Conservation (phyloP, 2,888 invertebrate genomes). For the Ethmia dodecea region DNA sequence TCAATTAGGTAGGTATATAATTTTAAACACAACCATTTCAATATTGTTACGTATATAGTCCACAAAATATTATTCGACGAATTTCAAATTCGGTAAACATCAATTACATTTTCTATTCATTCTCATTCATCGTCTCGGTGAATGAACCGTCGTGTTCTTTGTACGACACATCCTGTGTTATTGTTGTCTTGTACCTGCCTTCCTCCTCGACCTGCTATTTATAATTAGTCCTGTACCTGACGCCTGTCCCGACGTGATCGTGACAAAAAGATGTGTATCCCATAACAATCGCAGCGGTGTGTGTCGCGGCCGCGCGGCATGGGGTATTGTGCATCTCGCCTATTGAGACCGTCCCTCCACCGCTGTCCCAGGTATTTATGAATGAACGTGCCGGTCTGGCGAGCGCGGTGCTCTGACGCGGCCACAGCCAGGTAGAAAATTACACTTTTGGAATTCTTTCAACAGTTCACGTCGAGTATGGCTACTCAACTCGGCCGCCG, state of each 20-base stretch:
- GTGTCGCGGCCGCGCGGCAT: slow-evolving; percentile 41
- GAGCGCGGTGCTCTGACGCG: slow-evolving; percentile 55
- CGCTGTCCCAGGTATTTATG: slow-evolving; percentile 67
- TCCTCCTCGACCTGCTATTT: slow-evolving; percentile 45
- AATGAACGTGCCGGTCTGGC: slow-evolving; percentile 71
- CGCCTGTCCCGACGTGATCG: slow-evolving; percentile 44
- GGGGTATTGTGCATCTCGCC: slow-evolving; percentile 36
- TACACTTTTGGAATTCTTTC: slow-evolving; percentile 74
- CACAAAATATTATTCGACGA: too few species aligned
- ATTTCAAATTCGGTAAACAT: slow-evolving; percentile 10
- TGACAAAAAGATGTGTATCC: slow-evolving; percentile 55
- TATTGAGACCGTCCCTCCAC: slow-evolving; percentile 17
- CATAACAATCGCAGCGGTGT: slow-evolving; percentile 55
- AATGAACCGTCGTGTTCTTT: slow-evolving; percentile 46
- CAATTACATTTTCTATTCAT: slow-evolving; percentile 20
- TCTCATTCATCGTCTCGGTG: slow-evolving; percentile 38
- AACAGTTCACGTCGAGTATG: slow-evolving; percentile 64
- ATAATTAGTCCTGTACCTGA: slow-evolving; percentile 69
- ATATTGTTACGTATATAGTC: too few species aligned
- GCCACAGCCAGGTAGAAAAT: slow-evolving; percentile 72
- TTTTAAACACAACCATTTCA: too few species aligned
- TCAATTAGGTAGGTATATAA: too few species aligned
- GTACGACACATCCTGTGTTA: slow-evolving; percentile 62
- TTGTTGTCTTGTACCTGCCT: slow-evolving; percentile 47
- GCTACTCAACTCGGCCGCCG: slow-evolving; percentile 60